Evolutionary conservation across 2,113 vertebrate genomes (phyloP), one percentile per base, ranked within the genome.

Genomic region (Monopterus albus): DNA sequence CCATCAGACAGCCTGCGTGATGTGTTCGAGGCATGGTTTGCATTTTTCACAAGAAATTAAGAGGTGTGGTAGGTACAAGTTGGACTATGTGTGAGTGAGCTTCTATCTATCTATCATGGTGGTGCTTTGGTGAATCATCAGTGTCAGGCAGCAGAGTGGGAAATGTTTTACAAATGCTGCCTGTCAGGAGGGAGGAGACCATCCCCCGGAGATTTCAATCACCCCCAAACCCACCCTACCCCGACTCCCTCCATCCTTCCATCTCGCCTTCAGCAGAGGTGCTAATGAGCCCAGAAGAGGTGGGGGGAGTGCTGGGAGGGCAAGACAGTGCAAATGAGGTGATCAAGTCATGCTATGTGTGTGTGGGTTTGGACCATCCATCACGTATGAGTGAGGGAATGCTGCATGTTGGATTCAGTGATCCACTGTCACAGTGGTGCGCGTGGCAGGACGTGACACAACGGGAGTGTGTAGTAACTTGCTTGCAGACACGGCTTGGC

Each of bases 191-290:
- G 95, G 94, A 95, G 95, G 95, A 96, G 95, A 96, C 93, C 94
- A 94, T 95, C 95, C 94, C 94, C 92, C 91, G 91, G 94, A 95
- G 95, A 94, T 95, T 98, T 99, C 96, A 96, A 97, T 98, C 96
- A 93, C 85, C 66, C 77, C 56, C 35, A 74, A 78, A 67, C 39
- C 79, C 64, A 11, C 84, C 78, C 83, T 80, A 78, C 72, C 83
- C 64, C 31, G 26, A 83, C 84, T 83, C 82, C 85, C 84, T 75
- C 81, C 71, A 81, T 83, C 66, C 59, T 66, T 87, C 89, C 71
- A 87, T 86, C 81, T 95, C 93, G 90, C 93, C 95, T 95, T 95
- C 94, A 95, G 92, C 90, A 88, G 94, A 95, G 94, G 93, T 91
- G 90, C 94, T 97, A 97, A 98, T 96, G 96, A 97, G 95, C 94